These are phyloP conservation scores for Lithobates sylvaticus DNA, from an alignment of 2,797 vertebrate genomes.

Conservation along the genomic window DNA sequence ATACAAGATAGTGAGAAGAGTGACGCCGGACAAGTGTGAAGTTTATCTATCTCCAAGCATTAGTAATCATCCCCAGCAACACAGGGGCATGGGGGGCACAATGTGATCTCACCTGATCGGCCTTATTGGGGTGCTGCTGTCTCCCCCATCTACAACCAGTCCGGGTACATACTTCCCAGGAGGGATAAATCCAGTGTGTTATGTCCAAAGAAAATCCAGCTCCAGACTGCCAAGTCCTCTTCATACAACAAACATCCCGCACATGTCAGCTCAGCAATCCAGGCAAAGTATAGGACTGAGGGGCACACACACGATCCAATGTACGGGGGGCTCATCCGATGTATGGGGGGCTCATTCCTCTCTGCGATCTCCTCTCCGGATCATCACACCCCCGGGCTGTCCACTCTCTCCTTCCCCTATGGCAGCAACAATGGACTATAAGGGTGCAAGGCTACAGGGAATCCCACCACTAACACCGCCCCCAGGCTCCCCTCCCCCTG, in stretches of 20 bases:
- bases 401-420: slow-evolving; percentile 17
- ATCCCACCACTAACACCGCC: slow-evolving; percentile 60
- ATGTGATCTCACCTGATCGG: slow-evolving; percentile 31
- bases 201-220: not conserved
- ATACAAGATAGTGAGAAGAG: not conserved
- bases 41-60: not conserved
- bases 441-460: slow-evolving; percentile 61
- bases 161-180: not conserved
- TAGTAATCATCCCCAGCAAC: not conserved
- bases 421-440: slow-evolving; percentile 59
- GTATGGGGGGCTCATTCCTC: too few species aligned
- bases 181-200: not conserved
- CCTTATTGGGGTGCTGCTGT: not conserved
- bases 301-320: too few species aligned
- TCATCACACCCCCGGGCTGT: slow-evolving; percentile 15
- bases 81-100: not conserved
- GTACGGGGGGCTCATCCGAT: too few species aligned
- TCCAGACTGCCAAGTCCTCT: not conserved
- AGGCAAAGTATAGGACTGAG: not conserved
- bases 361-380: not conserved
- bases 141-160: slow-evolving; percentile 12
- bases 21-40: not conserved
- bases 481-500: slow-evolving; percentile 50
- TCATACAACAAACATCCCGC: too few species aligned
- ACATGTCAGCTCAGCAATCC: slow-evolving; percentile 17